A percentile compares a stretch with the other conserved stretches of the same genome.
Evolutionary conservation across 1,140 invertebrate genomes (phyloP).

Genomic region (Drosophila biarmipes): DNA sequence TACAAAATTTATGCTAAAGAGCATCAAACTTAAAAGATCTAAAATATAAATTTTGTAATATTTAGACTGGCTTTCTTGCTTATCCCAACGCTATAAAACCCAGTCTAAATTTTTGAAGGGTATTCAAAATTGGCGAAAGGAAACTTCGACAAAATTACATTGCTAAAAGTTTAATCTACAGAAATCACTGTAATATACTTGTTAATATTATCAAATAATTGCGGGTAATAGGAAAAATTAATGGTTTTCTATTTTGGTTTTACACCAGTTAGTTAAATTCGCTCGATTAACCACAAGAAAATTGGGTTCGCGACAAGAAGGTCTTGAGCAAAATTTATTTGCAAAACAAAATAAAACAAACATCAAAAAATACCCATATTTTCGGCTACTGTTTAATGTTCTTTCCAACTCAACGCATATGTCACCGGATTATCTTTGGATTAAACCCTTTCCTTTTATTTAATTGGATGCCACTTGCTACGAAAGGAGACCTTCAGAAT

Average conservation of each 20-base stretch:
- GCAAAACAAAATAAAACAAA: too few species aligned
- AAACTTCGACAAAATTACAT: not conserved
- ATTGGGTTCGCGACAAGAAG: too few species aligned
- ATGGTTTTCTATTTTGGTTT: not conserved
- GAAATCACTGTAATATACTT: not conserved
- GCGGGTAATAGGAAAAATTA: not conserved
- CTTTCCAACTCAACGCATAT: not conserved
- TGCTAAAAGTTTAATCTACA: not conserved
- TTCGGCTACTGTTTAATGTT: not conserved
- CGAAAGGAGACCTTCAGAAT: constrained; percentile 22
- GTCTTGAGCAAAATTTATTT: too few species aligned
- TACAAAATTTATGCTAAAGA: too few species aligned
- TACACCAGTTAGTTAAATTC: not conserved
- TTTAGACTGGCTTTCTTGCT: not conserved
- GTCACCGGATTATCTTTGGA: not conserved
- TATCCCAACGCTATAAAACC: too few species aligned
- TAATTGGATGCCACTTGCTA: constrained; percentile 64
- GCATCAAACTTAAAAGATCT: too few species aligned
- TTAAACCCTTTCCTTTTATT: constrained; percentile 20
- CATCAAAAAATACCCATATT: not conserved
- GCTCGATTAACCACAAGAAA: not conserved
- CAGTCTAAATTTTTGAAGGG: not conserved
- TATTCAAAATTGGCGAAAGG: not conserved
- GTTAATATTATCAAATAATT: not conserved
- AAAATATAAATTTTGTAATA: too few species aligned